Conservation (phyloP, 2,113 vertebrate genomes). For the Reinhardtius hippoglossoides region DNA sequence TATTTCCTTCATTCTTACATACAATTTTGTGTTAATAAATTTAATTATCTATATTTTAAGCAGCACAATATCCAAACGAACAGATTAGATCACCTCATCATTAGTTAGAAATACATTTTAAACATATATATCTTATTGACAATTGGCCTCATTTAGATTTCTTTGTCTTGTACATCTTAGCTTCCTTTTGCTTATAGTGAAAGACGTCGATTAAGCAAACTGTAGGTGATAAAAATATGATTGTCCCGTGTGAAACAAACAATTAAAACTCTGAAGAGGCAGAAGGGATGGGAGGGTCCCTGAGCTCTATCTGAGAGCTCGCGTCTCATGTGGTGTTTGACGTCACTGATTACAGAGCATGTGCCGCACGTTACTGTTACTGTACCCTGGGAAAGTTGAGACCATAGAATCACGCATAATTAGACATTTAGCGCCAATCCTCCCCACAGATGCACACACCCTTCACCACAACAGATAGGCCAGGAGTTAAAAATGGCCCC, state of each 20-base stretch:
- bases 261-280: slow-evolving; percentile 45
- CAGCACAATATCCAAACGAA: background rate
- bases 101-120: slow-evolving; percentile 8
- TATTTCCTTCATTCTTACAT: slow-evolving; percentile 13
- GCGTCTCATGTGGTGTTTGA: slow-evolving; percentile 61
- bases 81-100: background rate
- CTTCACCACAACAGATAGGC: slow-evolving; percentile 75
- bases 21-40: slow-evolving; percentile 27
- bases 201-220: background rate
- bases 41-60: background rate
- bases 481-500: slow-evolving; percentile 69
- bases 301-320: slow-evolving; percentile 47
- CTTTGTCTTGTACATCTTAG: background rate
- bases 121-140: background rate
- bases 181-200: background rate
- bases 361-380: slow-evolving; percentile 67
- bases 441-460: slow-evolving; percentile 77
- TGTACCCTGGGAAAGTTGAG: slow-evolving; percentile 74
- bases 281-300: slow-evolving; percentile 21
- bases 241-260: slow-evolving; percentile 39
- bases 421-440: slow-evolving; percentile 78
- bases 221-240: slow-evolving; percentile 34
- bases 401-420: slow-evolving; percentile 67
- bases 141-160: background rate
- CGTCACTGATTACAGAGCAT: slow-evolving; percentile 80